Evolutionary conservation across 2,797 vertebrate genomes (phyloP), one percentile per base, ranked within the genome.

Genomic region (Carapus acus): DNA sequence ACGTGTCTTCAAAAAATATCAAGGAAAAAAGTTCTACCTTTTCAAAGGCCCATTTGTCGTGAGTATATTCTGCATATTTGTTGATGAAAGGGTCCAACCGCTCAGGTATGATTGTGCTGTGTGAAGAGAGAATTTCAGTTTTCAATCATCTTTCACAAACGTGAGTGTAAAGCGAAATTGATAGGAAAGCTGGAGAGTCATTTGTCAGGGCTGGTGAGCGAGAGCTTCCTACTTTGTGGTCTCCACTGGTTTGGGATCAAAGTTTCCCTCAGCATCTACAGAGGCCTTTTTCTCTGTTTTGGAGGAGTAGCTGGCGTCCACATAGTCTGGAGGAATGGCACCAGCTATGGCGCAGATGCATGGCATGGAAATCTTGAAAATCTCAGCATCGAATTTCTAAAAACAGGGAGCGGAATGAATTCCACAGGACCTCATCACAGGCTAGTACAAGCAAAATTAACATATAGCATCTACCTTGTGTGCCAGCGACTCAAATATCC

Each of bases 211-310:
- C n/a, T 19, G 21, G 21, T 15, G 14, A 37, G 18, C 64, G 17
- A 31, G 27, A 21, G 33, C 4, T 18, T 56, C 90, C 90, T 71
- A 96, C 94, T 96, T 96, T 67, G 93, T 90, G 13, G 94, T 96
- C 65, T 96, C 94, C 1, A 95, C 90, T 8, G 94, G 94, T 74
- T 94, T 93, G 37, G 94, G 94, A 69, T 97, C 94, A 64, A 97
- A 97, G 85, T 97, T 97, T 64, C 94, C 94, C 65, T 97, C 94
- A 7, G 94, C 93, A 4, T 97, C 94, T 5, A 97, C 94, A 0
- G 91, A 92, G 1, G 94, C 93, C 54, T 95, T 96, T 63, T 97
- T 97, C 81, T 97, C 93, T 0, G 92, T 92, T 82, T 94, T 93
- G 48, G 93, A 93, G 18, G 93, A 96, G 78, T 92, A 96, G n/a